phyloP scores from a whole-genome alignment of 2,888 invertebrate genomes.

The Tuta absoluta region DNA sequence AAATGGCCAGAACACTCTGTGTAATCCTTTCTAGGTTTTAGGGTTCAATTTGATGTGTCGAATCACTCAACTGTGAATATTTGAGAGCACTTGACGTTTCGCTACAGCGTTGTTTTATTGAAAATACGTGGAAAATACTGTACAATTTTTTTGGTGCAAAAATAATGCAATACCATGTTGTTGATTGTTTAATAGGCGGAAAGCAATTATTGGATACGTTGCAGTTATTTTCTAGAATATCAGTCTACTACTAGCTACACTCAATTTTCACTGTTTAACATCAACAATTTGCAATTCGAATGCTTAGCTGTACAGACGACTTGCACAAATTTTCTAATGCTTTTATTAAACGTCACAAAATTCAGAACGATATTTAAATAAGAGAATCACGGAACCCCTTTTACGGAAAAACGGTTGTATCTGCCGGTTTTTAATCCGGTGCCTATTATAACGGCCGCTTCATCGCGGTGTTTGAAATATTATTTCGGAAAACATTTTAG shows the following conservation, averaged over 20 bases:
- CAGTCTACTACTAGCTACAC: not conserved
- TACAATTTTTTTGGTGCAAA: not conserved
- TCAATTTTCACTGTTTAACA: not conserved
- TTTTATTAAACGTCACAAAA: slow-evolving; percentile 14
- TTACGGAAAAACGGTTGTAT: slow-evolving; percentile 21
- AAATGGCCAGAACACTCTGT: slow-evolving; percentile 41
- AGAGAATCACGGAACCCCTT: slow-evolving; percentile 17
- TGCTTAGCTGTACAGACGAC: not conserved
- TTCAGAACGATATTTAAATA: slow-evolving; percentile 4
- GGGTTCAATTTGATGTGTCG: slow-evolving; percentile 17
- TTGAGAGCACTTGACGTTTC: not conserved
- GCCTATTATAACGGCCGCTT: slow-evolving; percentile 22
- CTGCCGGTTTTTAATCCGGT: slow-evolving; percentile 21
- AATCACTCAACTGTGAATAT: slow-evolving; percentile 2
- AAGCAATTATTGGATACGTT: not conserved
- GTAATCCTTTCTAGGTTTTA: slow-evolving; percentile 44
- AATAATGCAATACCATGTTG: not conserved
- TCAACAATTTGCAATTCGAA: not conserved
- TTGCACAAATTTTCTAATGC: not conserved
- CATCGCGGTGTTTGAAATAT: slow-evolving; percentile 25
- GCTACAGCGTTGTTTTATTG: not conserved
- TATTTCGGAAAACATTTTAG: slow-evolving; percentile 26
- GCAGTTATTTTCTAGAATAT: not conserved
- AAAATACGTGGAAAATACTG: too few relatives aligned
- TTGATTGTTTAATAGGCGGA: not conserved